Base-by-base conservation (phyloP, 2,113 vertebrate genomes). In the Pseudopodoces humilis region DNA sequence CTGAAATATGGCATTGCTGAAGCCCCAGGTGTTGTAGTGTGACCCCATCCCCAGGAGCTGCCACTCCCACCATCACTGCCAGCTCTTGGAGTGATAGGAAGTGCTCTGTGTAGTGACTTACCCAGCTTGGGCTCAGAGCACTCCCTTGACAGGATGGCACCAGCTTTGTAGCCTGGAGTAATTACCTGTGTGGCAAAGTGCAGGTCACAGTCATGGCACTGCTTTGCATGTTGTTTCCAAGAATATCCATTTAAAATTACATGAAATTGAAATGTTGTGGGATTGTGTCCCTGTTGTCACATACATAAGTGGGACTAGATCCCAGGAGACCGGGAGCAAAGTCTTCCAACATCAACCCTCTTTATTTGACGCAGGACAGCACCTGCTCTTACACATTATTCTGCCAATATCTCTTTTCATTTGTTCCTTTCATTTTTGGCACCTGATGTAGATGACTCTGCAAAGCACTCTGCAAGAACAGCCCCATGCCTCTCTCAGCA, bases 1-100 rank as follows among this genome's bases (percentile, higher is more conserved):
- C 44, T 92, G 92, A 96, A 95, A 95, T 68, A 93, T 0, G 14
- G 43, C 67, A 44, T 81, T 3, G 3, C 64, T 83, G 75, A 91
- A 90, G 64, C 63, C 79, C 59, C 2, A 1, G 47, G 46, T 30
- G 30, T 27, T 47, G 30, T 41, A 49, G 56, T 27, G 13, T 68
- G 64, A 92, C 31, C 68, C 78, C 35, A 55, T 41, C 50, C 71
- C 76, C 56, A 63, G 79, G 30, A 82, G 46, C 58, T 91, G 78
- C 58, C 7, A 4, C 15, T 89, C 28, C 33, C 44, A 35, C 4
- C 1, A 1, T 27, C 71, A 71, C 60, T 2, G 0, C 30, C 64
- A 78, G 28, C 25, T 25, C 80, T 47, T 58, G 33, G 37, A 58
- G 46, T 15, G 25, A 43, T 39, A 18, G 37, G 44, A 74, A 90